phyloP scores from a whole-genome alignment of 2,113 vertebrate genomes.

The Saimiri boliviensis region DNA sequence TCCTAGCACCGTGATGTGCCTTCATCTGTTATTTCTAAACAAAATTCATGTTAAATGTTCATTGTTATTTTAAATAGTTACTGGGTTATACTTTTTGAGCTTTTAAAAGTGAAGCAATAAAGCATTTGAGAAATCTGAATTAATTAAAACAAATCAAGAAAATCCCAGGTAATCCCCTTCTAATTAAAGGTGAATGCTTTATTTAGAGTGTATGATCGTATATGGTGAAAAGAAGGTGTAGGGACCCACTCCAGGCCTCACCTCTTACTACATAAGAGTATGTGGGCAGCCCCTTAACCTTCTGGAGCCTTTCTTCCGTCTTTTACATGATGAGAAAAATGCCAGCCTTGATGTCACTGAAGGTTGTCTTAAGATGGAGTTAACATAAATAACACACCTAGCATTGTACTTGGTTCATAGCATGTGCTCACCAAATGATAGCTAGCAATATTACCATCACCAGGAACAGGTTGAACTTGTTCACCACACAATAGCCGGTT shows the following conservation, averaged over 20 bases:
- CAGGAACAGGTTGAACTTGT: background rate
- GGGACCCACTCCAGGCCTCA: background rate
- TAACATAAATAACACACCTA: background rate
- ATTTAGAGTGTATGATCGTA: background rate
- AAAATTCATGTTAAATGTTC: background rate
- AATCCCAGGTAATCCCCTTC: background rate
- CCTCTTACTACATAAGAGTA: background rate
- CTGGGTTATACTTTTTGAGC: background rate
- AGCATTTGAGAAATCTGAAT: slow-evolving; percentile 18
- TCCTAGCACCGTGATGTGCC: background rate
- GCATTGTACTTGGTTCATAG: background rate
- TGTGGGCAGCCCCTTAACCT: background rate
- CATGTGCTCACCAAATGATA: background rate
- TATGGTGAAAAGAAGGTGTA: background rate
- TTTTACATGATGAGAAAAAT: background rate
- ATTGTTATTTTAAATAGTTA: slow-evolving; percentile 11
- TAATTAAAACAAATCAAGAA: background rate
- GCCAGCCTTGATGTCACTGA: too few relatives aligned
- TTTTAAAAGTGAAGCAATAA: background rate
- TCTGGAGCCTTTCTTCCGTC: background rate
- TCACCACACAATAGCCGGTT: background rate
- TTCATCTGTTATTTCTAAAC: background rate
- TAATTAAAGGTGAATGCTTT: background rate
- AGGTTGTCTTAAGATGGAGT: background rate
- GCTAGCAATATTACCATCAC: background rate